Evolutionary conservation across 2,888 invertebrate genomes (phyloP).

Genomic region (Cacoxenus indagator): DNA sequence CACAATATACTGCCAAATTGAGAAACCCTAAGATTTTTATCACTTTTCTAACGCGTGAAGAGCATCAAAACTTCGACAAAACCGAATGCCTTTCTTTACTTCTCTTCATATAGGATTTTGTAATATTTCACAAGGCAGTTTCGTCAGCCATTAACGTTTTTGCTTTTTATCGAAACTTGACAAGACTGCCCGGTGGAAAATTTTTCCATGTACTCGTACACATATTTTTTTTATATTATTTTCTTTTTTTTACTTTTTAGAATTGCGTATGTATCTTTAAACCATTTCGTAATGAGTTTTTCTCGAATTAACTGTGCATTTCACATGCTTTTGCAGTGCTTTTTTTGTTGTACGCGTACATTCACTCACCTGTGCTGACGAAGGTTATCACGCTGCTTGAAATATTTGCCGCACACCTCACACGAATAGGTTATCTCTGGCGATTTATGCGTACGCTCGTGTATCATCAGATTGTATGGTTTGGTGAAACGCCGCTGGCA

Average conservation of each 20-base stretch:
- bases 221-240: not conserved
- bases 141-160: not conserved
- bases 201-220: too few species aligned
- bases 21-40: too few species aligned
- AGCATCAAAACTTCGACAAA: too few species aligned
- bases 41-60: too few species aligned
- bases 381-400: slow-evolving; percentile 96
- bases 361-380: slow-evolving; percentile 93
- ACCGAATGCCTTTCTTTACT: too few species aligned
- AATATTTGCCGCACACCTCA: slow-evolving; percentile 97
- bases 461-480: slow-evolving; percentile 98
- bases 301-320: too few species aligned
- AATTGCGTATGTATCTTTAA: not conserved
- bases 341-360: too few species aligned
- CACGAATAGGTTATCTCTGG: slow-evolving; percentile 96
- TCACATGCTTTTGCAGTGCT: not conserved
- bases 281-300: not conserved
- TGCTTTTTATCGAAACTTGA: not conserved
- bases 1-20: too few species aligned
- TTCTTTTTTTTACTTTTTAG: not conserved
- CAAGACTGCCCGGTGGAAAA: not conserved
- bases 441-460: slow-evolving; percentile 98
- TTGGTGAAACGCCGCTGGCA: slow-evolving; percentile 98
- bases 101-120: not conserved
- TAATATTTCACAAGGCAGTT: not conserved